A percentile compares a stretch with the other conserved stretches of the same genome.
phyloP scores from a whole-genome alignment of 30 jellyfish, hydroid and myxozoan genomes.

The Cassiopea xamachana region DNA sequence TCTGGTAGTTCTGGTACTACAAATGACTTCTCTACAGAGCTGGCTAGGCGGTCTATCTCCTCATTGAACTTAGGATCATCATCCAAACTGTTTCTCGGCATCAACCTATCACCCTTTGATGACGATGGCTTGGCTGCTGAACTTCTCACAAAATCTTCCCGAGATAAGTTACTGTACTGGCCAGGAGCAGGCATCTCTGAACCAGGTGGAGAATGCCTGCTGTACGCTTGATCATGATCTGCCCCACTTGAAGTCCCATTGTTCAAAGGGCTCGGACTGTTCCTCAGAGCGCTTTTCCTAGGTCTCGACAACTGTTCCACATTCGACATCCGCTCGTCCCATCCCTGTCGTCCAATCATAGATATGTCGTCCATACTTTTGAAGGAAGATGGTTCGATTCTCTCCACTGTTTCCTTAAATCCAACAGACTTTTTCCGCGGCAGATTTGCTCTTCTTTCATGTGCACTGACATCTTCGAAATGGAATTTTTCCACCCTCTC shows the following conservation, averaged over 20 bases:
- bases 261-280: conserved; percentile 63
- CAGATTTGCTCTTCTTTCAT: conserved; percentile 8
- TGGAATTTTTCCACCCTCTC: conserved; percentile 9
- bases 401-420: conserved; percentile 70
- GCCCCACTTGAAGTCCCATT: neutral
- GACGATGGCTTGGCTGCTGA: neutral
- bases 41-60: conserved; percentile 46
- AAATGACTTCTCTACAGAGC: conserved; percentile 27
- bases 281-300: conserved; percentile 64
- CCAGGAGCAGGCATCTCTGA: neutral
- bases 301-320: conserved; percentile 1
- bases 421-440: conserved; percentile 70
- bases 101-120: neutral
- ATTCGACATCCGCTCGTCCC: conserved; percentile 44
- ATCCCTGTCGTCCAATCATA: conserved; percentile 56
- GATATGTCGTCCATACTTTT: conserved; percentile 67
- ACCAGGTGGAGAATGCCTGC: neutral
- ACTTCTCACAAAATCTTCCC: neutral
- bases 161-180: neutral
- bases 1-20: conserved; percentile 69
- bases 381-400: conserved; percentile 51
- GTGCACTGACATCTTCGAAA: neutral
- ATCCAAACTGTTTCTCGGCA: conserved; percentile 32
- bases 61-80: conserved; percentile 46
- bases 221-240: neutral